A percentile compares a stretch with the other conserved stretches of the same genome.
phyloP scores from a whole-genome alignment of 2,113 vertebrate species.

The Eulemur macaco region DNA sequence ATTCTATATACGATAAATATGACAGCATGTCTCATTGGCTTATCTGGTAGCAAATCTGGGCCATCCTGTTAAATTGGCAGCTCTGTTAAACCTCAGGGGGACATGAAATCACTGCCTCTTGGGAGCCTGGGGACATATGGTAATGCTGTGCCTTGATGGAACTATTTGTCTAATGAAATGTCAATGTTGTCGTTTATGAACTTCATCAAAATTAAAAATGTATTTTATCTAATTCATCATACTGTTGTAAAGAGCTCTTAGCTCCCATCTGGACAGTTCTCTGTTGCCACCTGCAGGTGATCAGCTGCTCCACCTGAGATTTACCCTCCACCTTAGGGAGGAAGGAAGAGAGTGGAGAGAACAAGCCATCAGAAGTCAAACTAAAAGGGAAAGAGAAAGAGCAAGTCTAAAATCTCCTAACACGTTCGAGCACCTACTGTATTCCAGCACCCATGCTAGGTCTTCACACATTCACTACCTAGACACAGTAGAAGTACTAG shows the following conservation, averaged over 20 bases:
- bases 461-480: not conserved
- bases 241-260: not conserved
- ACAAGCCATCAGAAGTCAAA: not conserved
- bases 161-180: slow-evolving; percentile 33
- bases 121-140: not conserved
- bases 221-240: not conserved
- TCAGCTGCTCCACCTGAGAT: not conserved
- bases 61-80: not conserved
- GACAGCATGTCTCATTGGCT: not conserved
- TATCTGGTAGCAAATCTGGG: not conserved
- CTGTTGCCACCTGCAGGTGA: slow-evolving; percentile 39
- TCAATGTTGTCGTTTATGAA: slow-evolving; percentile 22
- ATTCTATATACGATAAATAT: slow-evolving; percentile 14
- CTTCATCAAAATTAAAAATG: slow-evolving; percentile 31
- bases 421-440: not conserved
- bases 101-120: not conserved
- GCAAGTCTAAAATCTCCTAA: not conserved
- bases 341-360: not conserved
- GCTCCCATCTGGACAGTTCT: not conserved
- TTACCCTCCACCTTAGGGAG: not conserved
- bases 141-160: not conserved
- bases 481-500: not conserved
- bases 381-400: not conserved
- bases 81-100: not conserved
- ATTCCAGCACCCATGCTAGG: too few relatives aligned